These are phyloP conservation scores for Lepidurus packardi DNA, from an alignment of 1,140 invertebrate genomes.

Conservation along the genomic window DNA sequence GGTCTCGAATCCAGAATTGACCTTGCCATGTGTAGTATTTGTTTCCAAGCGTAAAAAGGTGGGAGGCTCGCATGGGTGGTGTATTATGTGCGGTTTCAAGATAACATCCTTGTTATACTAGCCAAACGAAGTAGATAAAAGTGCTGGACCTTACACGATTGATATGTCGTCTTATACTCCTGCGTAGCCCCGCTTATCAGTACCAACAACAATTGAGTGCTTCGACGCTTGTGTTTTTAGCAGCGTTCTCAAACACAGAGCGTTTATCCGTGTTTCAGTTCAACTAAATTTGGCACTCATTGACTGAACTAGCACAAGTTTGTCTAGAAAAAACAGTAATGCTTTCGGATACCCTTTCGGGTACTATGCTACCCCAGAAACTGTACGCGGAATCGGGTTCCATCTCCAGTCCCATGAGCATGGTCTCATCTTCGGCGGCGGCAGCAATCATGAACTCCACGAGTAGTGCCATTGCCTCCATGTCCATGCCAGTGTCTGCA, in stretches of 20 bases:
- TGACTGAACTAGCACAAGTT: not conserved
- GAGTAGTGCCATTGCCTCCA: slow-evolving; percentile 41
- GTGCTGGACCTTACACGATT: not conserved
- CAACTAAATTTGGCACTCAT: not conserved
- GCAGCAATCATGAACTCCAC: slow-evolving; percentile 45
- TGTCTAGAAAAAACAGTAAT: not conserved
- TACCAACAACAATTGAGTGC: not conserved
- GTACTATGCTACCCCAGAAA: slow-evolving; percentile 49
- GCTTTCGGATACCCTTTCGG: slow-evolving; percentile 24
- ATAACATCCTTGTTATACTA: slow-evolving; percentile 4
- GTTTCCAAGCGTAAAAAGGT: not conserved
- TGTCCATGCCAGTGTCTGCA: slow-evolving; percentile 56
- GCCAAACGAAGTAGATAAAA: not conserved
- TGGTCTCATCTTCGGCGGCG: slow-evolving; percentile 28
- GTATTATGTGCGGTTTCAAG: not conserved
- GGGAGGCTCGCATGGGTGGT: slow-evolving; percentile 11
- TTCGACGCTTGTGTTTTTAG: not conserved
- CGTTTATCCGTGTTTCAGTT: not conserved
- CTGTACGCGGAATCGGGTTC: slow-evolving; percentile 50
- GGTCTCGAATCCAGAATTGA: not conserved
- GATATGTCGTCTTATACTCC: not conserved
- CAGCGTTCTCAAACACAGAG: not conserved
- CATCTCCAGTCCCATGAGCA: slow-evolving; percentile 38
- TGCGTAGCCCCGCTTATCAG: not conserved
- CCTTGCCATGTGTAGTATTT: not conserved